Evolutionary conservation across 2,888 invertebrate species (phyloP), one percentile per base, ranked within the genome.

Genomic region (Xanthorhoe designata): DNA sequence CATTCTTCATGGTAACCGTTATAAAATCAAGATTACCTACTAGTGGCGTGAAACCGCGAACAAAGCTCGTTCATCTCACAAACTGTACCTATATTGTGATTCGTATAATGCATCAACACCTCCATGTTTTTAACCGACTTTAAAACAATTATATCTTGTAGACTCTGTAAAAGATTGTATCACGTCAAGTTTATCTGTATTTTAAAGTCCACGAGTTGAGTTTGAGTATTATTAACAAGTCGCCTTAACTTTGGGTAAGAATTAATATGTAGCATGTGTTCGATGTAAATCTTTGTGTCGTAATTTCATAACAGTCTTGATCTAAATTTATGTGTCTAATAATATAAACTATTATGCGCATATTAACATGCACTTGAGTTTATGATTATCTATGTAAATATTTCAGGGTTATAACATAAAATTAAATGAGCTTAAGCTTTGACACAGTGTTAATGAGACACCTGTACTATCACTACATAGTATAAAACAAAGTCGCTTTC

Each of bases 1-100:
- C 50, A 57, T 57, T 64, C 59, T 62, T 56, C 58, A 54, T 10
- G 59, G 55, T 9, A 51, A 66, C 66, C 66, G 61, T 62, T 68
- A 62, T 61, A 61, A 64, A 59, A 71, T 71, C 56, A 61, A 57
- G 61, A 71, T 69, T 65, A 61, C 18, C 50, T 47, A 49, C 55
- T 64, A 61, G 59, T 60, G 61, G 42, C 62, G 63, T 52, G 59
- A 61, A 69, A 56, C 63, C 56, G 63, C n/a, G 15, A 7, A 51
- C 29, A 19, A 53, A 62, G 64, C 61, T 67, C 58, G 45, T 69
- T 69, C 64, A 65, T 63, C 54, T 66, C 17, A 66, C 62, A 67
- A 62, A 68, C 32, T 18, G 42, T 35, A 50, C 49, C 38, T 52
- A n/a, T n/a, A 24, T 24, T 24, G 2, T 24, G 24, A 24, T 24